Evolutionary conservation across 2,888 invertebrate genomes (phyloP).

Genomic region (Rhingia campestris): DNA sequence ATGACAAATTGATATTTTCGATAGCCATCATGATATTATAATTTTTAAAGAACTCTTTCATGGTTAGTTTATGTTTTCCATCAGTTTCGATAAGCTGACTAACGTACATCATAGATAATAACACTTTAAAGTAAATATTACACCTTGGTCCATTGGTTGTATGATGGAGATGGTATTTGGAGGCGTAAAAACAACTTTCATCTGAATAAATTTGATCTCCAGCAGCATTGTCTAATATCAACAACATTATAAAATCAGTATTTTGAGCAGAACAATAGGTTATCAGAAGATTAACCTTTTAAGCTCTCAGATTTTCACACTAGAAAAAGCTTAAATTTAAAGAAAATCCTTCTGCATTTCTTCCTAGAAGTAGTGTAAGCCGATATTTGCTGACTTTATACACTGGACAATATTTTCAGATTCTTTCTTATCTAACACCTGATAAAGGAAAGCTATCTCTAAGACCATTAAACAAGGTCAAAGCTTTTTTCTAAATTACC

Average conservation of each 20-base stretch:
- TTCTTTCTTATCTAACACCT: no score
- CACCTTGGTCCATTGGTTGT: slow-evolving; percentile 25
- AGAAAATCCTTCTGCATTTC: slow-evolving; percentile 29
- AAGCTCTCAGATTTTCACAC: slow-evolving; percentile 12
- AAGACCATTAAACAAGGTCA: no score
- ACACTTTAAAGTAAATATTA: slow-evolving; percentile 15
- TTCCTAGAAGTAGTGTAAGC: neutral
- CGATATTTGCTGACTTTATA: slow-evolving; percentile 19
- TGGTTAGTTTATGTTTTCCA: no score
- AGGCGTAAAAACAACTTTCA: neutral
- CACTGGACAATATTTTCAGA: no score
- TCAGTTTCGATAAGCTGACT: no score
- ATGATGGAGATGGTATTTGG: slow-evolving; percentile 15
- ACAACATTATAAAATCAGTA: neutral
- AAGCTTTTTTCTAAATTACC: no score
- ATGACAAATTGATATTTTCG: no score
- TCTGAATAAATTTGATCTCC: slow-evolving; percentile 9
- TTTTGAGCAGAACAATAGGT: neutral
- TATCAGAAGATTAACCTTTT: slow-evolving; percentile 17
- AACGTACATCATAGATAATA: no score
- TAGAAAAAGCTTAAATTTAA: slow-evolving; percentile 21
- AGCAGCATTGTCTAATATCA: neutral
- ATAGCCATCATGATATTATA: no score
- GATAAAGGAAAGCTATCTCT: no score
- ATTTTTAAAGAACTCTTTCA: no score